These are phyloP conservation scores for Drosophila pectinifera DNA, from an alignment of 1,140 invertebrate species.

Conservation along the genomic window DNA sequence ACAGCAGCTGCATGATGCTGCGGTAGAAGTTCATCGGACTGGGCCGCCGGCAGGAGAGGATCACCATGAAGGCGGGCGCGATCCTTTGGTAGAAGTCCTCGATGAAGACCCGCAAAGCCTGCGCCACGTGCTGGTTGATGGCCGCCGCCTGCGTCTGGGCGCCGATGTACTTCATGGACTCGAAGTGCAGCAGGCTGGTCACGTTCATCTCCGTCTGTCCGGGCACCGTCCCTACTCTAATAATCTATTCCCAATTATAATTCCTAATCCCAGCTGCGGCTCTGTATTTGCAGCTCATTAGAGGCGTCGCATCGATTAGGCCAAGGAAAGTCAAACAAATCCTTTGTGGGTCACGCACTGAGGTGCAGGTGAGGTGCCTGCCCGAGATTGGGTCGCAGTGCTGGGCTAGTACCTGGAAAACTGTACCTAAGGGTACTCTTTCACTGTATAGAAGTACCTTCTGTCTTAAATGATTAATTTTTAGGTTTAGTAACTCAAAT, in stretches of 20 bases:
- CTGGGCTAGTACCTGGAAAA: background rate
- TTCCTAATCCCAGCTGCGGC: background rate
- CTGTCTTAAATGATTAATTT: too few relatives aligned
- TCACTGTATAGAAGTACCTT: too few relatives aligned
- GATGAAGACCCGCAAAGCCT: conserved; percentile 50
- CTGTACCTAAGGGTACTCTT: too few relatives aligned
- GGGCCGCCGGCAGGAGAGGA: conserved; percentile 59
- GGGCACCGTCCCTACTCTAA: too few relatives aligned
- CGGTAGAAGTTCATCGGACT: conserved; percentile 65
- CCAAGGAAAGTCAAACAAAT: conserved; percentile 36
- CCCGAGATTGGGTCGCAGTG: background rate
- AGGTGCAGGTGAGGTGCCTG: background rate
- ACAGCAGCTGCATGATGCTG: conserved; percentile 63
- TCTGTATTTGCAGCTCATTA: conserved; percentile 50
- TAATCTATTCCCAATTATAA: background rate
- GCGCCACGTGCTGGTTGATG: conserved; percentile 60
- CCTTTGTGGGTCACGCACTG: conserved; percentile 31
- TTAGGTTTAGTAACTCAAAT: too few relatives aligned
- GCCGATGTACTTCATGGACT: conserved; percentile 58
- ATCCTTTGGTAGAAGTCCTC: conserved; percentile 62
- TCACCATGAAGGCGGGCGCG: conserved; percentile 58
- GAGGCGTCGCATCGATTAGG: conserved; percentile 9
- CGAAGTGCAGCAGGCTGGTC: conserved; percentile 57
- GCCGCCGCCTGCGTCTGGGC: conserved; percentile 53
- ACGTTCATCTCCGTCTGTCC: conserved; percentile 48